phyloP scores from a whole-genome alignment of 64 coral and sea anemone genomes.

The Dendronephthya gigantea region DNA sequence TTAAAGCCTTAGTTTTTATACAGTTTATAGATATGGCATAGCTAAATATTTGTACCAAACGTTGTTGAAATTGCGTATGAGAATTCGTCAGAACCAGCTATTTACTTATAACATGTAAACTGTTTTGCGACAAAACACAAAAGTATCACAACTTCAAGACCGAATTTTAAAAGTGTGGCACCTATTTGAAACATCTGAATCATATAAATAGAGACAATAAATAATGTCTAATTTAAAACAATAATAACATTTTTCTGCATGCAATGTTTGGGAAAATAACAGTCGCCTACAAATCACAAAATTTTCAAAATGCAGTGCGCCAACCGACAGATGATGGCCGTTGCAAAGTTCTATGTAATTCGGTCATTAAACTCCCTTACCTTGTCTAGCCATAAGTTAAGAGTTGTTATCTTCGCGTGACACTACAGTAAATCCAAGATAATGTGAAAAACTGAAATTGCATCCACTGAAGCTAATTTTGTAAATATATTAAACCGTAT shows the following conservation, averaged over 20 bases:
- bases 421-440: neutral
- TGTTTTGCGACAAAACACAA: neutral
- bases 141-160: neutral
- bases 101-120: neutral
- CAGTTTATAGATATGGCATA: neutral
- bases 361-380: neutral
- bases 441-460: neutral
- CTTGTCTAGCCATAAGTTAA: neutral
- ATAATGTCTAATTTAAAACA: neutral
- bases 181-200: no score
- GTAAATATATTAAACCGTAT: neutral
- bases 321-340: neutral
- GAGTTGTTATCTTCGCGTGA: neutral
- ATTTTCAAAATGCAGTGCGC: neutral
- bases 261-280: neutral
- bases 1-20: neutral
- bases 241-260: neutral
- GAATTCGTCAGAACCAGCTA: neutral
- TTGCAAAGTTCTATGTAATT: neutral
- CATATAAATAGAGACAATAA: neutral
- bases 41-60: neutral
- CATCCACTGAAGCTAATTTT: neutral
- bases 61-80: neutral
- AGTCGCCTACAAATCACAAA: no score
- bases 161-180: neutral